phyloP scores from a whole-genome alignment of 1,140 invertebrate species.

The Pogonus chalceus region DNA sequence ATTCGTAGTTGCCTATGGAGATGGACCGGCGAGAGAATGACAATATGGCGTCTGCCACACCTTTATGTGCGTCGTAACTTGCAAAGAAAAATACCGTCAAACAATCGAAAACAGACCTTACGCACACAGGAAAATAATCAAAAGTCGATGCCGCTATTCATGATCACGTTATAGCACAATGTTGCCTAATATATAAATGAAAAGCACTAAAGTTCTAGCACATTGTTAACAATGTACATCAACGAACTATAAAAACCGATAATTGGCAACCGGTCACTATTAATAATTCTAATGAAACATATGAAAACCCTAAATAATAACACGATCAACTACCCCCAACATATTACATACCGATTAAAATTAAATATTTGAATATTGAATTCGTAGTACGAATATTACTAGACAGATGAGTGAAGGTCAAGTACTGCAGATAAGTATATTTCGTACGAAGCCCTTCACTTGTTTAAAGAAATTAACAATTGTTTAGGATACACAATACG shows the following conservation, averaged over 20 bases:
- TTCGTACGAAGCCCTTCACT: background rate
- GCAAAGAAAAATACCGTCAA: background rate
- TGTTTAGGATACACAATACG: constrained; percentile 6
- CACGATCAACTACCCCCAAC: too few species aligned
- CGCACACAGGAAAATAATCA: background rate
- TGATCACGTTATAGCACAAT: background rate
- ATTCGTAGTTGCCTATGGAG: constrained; percentile 10
- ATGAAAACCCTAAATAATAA: too few species aligned
- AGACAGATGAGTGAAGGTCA: background rate
- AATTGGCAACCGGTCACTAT: background rate
- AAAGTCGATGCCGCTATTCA: background rate
- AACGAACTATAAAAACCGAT: too few species aligned
- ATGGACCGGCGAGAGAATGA: constrained; percentile 13
- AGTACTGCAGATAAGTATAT: background rate
- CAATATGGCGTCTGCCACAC: constrained; percentile 34
- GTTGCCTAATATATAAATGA: background rate
- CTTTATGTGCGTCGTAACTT: constrained; percentile 20
- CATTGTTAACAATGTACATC: constrained; percentile 4
- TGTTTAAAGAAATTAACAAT: constrained; percentile 11
- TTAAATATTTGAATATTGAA: too few species aligned
- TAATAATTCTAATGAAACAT: background rate
- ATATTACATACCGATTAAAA: background rate
- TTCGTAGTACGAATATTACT: background rate
- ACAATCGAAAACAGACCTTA: background rate
- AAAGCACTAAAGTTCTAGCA: background rate